Base-by-base conservation (phyloP, 2,888 invertebrate genomes). In the Morpho achilles region DNA sequence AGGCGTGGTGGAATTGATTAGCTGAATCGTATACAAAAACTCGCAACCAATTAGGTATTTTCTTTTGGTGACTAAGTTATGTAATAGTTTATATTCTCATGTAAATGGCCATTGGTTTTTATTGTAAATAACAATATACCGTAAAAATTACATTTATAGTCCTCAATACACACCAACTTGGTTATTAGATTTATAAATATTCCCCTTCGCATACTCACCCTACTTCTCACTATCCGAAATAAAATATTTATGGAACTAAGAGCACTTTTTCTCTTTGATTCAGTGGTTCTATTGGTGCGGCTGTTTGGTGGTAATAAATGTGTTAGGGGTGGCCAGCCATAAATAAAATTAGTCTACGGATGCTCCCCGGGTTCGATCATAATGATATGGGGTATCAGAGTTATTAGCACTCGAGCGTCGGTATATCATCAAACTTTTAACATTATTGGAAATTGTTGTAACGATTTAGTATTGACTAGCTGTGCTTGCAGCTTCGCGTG, bases 181-280 rank as follows among this genome's bases (percentile, higher is more conserved):
- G n/a, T 42, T 51, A 42, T 54, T 49, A 43, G 6, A 10, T 45
- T n/a, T 50, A 39, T 16, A 5, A 10, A n/a, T 45, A 7, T 39
- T 23, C 8, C 59, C 63, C 62, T 61, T 63, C 62, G 50, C 67
- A 61, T 75, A 67, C 73, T 59, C 72, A 75, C 82, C 79, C 76
- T 75, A 85, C 78, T 76, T 84, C 86, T 86, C 87, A 89, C 89
- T 89, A 87, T 86, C 86, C 84, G 79, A 88, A 89, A 89, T 89
- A 89, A 89, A 89, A 89, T 88, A 89, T 89, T 89, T 89, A 89
- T 89, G 84, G 85, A 82, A 79, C 75, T 71, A 78, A 80, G 84
- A 82, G 89, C 84, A 88, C 79, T 90, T 89, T 88, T 90, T 89
- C 89, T 88, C 87, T 88, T 88, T 89, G 89, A 90, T 90, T 90